Evolutionary conservation across 2,113 vertebrate genomes (phyloP), one percentile per base, ranked within the genome.

Genomic region (Atherinomorus stipes): DNA sequence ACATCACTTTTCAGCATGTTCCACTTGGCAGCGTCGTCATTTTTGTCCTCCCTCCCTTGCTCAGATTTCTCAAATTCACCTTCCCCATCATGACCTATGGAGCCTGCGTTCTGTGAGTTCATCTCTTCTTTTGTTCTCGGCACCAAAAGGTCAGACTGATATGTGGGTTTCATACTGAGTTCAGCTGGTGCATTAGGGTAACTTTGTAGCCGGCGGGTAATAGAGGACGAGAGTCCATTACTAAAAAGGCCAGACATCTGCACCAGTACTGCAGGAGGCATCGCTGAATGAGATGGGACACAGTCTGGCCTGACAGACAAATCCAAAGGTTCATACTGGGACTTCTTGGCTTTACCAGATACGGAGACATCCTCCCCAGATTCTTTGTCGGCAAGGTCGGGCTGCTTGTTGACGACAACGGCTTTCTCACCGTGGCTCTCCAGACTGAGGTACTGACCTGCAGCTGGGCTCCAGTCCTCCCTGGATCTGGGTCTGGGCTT

Each of bases 261-360:
- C 80, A 88, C 93, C 93, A 96, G 6, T 84, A 52, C 68, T 88
- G 15, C 80, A 18, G 87, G 9, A 79, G 85, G 80, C 86, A 90
- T 79, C 88, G 95, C 77, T 80, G 94, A 56, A 21, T 80, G 78
- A 68, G 80, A 86, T 16, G 52, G 91, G 92, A 81, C 89, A 84
- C 77, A 91, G 64, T 97, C 96, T 0, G 96, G 95, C 80, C 95
- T 92, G 59, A 97, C 89, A 0, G 97, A 98, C 85, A 98, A 89
- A 89, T 98, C 97, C 59, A 98, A 91, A 10, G 97, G 97, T 86
- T 98, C 96, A 0, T 96, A 95, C 75, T 98, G 96, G 0, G 95
- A 96, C 89, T 96, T 97, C 64, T 95, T 95, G 42, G 93, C 75
- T 89, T 85, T 16, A 81, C 91, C 40, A 59, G 78, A 76, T 25